Evolutionary conservation across 2,797 vertebrate genomes (phyloP), one percentile per base, ranked within the genome.

Genomic region (Ciconia nigra): DNA sequence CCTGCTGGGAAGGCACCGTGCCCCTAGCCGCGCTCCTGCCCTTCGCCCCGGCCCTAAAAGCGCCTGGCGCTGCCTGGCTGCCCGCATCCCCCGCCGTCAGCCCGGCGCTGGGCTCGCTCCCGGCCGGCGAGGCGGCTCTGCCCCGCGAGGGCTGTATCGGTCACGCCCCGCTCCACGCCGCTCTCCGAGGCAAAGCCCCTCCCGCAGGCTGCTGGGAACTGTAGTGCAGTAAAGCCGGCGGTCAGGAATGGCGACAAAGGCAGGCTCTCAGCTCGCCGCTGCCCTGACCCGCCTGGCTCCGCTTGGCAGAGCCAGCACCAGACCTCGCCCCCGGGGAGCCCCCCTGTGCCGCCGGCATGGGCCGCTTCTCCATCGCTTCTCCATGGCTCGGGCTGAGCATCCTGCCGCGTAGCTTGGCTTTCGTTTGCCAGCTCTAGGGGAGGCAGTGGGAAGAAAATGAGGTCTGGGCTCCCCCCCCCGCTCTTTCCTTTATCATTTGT

Each of bases 201-300:
- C 63, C 76, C 2, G 37, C 70, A 63, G 93, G 91, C 87, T 95
- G 91, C 90, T 86, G 93, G 96, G 95, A 93, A 42, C 3, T 90
- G 93, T 93, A 91, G 93, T 93, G 65, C 59, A 14, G 39, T n/a
- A 22, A 41, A 78, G 35, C 13, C 5, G 7, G 55, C 6, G 3
- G 70, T 39, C 39, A n/a, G 71, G 42, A 37, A 52, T 4, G 31
- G 67, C 63, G 72, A 71, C 44, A 62, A 74, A 67, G 63, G 19
- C 67, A 55, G 72, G 67, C 31, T 87, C 33, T 39, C 7, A 3
- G 63, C 67, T 69, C 2, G 1, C 46, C 12, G 13, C 37, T 5
- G 10, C 52, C 44, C 80, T 69, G 92, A 55, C 24, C 66, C 0
- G 1, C 15, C 41, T 2, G 1, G 39, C 24, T 85, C 16, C 16